These are phyloP conservation scores for Cataglyphis altisquamis DNA, from an alignment of 2,888 invertebrate species.

Conservation along the genomic window DNA sequence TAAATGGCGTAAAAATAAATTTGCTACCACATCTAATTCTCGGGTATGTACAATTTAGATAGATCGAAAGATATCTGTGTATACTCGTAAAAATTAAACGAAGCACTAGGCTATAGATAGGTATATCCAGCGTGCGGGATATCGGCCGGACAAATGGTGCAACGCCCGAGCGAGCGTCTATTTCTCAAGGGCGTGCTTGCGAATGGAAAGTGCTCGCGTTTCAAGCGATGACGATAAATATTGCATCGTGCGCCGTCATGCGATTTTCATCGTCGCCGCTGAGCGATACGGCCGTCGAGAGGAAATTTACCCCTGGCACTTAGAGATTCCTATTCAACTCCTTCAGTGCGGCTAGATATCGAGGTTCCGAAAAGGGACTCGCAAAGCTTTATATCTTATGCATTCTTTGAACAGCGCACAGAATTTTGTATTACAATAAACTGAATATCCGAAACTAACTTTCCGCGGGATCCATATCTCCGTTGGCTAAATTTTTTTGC, in stretches of 20 bases:
- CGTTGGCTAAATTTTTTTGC: constrained; percentile 54
- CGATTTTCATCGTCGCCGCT: constrained; percentile 68
- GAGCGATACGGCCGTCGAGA: constrained; percentile 36
- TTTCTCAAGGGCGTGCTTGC: constrained; percentile 40
- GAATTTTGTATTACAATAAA: constrained; percentile 69
- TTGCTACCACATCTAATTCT: neutral
- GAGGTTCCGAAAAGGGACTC: constrained; percentile 10
- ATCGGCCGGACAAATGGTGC: constrained; percentile 30
- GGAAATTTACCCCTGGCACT: constrained; percentile 62
- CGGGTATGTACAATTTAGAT: neutral
- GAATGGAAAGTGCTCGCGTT: constrained; percentile 45
- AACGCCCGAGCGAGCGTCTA: constrained; percentile 24
- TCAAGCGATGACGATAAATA: constrained; percentile 66
- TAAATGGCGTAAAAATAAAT: neutral
- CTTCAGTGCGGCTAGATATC: constrained; percentile 7
- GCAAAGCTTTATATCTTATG: constrained; percentile 73
- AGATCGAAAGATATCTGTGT: neutral
- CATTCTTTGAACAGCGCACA: constrained; percentile 65
- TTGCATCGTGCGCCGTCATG: constrained; percentile 65
- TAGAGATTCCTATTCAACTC: constrained; percentile 62
- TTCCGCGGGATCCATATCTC: constrained; percentile 39
- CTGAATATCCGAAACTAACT: constrained; percentile 65
- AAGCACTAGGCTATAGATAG: neutral
- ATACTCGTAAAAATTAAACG: constrained; percentile 17
- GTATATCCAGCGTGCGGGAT: neutral